phyloP scores from a whole-genome alignment of 2,888 invertebrate species.

The Parelbella ahira region DNA sequence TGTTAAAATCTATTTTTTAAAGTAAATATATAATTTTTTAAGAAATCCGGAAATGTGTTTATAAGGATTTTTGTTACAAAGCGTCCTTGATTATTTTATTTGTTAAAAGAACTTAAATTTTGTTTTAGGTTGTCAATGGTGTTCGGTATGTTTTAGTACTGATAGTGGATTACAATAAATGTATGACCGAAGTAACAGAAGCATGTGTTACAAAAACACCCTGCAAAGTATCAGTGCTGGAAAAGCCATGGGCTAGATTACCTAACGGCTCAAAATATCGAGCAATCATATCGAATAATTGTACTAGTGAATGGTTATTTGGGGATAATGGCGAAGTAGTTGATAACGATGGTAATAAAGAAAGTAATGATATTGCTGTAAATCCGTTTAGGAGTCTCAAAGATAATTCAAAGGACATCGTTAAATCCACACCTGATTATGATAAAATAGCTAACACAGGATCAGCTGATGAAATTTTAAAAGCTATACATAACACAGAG shows the following conservation, averaged over 20 bases:
- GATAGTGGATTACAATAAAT: slow-evolving; percentile 71
- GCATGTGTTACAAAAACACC: slow-evolving; percentile 52
- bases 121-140: slow-evolving; percentile 75
- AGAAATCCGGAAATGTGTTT: no score
- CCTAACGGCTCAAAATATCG: slow-evolving; percentile 80
- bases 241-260: slow-evolving; percentile 83
- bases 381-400: slow-evolving; percentile 28
- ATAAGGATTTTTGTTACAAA: no score
- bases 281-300: slow-evolving; percentile 83
- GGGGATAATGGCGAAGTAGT: slow-evolving; percentile 55
- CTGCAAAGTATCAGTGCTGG: slow-evolving; percentile 82
- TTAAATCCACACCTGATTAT: slow-evolving; percentile 33
- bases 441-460: slow-evolving; percentile 47
- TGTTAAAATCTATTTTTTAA: no score
- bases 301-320: slow-evolving; percentile 80
- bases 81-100: no score
- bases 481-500: slow-evolving; percentile 49
- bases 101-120: no score
- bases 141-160: slow-evolving; percentile 79
- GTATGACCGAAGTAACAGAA: slow-evolving; percentile 47
- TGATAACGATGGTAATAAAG: slow-evolving; percentile 35
- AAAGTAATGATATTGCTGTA: slow-evolving; percentile 38
- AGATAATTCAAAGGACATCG: slow-evolving; percentile 25
- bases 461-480: slow-evolving; percentile 53
- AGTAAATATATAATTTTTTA: no score